phyloP scores from a whole-genome alignment of 2,888 invertebrate genomes.

The Monochamus alternatus region DNA sequence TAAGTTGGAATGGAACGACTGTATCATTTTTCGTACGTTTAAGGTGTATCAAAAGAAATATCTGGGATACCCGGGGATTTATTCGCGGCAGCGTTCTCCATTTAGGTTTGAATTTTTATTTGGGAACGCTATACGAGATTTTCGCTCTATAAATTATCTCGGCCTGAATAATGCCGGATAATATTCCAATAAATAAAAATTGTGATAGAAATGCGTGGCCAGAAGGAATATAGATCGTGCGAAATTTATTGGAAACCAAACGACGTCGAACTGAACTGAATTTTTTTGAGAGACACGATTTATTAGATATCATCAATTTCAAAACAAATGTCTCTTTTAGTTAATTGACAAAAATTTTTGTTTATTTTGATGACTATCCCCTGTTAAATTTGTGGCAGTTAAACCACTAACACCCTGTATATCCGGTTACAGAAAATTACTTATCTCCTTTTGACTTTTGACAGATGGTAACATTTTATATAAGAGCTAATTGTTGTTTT shows the following conservation, averaged over 20 bases:
- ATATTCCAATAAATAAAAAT: constrained; percentile 13
- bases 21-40: constrained; percentile 29
- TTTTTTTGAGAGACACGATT: too few species aligned
- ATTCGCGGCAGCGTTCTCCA: constrained; percentile 3
- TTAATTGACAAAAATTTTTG: too few species aligned
- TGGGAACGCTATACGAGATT: constrained; percentile 1
- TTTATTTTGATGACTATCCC: too few species aligned
- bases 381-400: too few species aligned
- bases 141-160: constrained; percentile 8
- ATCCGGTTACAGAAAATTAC: too few species aligned
- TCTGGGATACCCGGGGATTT: constrained; percentile 4
- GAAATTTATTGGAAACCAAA: not conserved
- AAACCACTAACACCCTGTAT: too few species aligned
- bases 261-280: not conserved
- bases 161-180: not conserved
- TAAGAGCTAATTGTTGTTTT: too few species aligned
- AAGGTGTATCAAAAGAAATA: constrained; percentile 23
- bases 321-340: too few species aligned
- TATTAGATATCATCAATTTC: too few species aligned
- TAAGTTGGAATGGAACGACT: constrained; percentile 26
- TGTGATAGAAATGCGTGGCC: not conserved
- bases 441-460: too few species aligned
- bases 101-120: constrained; percentile 15
- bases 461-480: too few species aligned
- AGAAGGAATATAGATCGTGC: not conserved